Evolutionary conservation across 2,113 vertebrate species (phyloP), one percentile per base, ranked within the genome.

Genomic region (Ranitomeya variabilis): DNA sequence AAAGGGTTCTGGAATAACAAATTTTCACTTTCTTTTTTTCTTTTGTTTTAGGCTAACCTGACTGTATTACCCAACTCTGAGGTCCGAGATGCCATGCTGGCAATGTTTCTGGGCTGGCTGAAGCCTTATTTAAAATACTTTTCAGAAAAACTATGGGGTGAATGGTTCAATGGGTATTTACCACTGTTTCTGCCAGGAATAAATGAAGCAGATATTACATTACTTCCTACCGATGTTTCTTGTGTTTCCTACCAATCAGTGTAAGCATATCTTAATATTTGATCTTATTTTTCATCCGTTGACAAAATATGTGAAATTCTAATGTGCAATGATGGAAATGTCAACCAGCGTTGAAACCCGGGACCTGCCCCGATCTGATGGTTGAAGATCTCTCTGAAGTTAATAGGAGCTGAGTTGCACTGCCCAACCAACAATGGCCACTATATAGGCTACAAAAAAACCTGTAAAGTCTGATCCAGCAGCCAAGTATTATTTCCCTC

Each of bases 181-280:
- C 71, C 86, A 45, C 57, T 85, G 11, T n/a, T 91, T 60, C 84
- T 90, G 18, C 19, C 87, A 3, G 81, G 73, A 23, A 80, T 89
- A 19, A 90, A 86, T 21, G 83, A 74, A 85, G 64, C 84, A 18
- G 26, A 52, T 2, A 79, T 89, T n/a, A 51, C 13, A 60, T 82
- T 60, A 60, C 69, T 90, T 26, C 52, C 57, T 26, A 82, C 57
- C n/a, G 83, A 90, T 4, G 0, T 84, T 16, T 86, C 90, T 6
- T 91, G 91, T 52, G 45, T 77, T 13, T 86, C 79, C 87, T 91
- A 90, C 12, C 87, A 91, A 12, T 85, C 90, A 18, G 80, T 83
- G 91, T 90, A 88, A 91, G 91, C 89, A 76, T 86, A 59, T 78
- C 2, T 2, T 0, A 19, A 21, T 2, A 0, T 37, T 4, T 16